These are phyloP conservation scores for Emydoidea blandingii DNA, from an alignment of 2,797 vertebrate species.

Conservation along the genomic window DNA sequence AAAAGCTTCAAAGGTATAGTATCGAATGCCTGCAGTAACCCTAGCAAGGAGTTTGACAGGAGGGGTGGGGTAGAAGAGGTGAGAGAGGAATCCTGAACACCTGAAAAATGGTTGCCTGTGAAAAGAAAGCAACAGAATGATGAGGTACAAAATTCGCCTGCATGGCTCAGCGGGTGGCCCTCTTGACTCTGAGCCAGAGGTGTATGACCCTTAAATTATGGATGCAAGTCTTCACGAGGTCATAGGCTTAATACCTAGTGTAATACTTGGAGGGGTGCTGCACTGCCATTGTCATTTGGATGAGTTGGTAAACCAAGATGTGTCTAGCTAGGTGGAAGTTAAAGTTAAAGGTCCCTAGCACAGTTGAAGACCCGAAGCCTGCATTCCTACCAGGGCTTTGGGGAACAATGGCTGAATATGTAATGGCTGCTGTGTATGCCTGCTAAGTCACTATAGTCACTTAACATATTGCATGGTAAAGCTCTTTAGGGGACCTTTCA, in stretches of 20 bases:
- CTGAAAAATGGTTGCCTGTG: not conserved
- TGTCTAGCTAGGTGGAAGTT: not conserved
- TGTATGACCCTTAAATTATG: not conserved
- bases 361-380: not conserved
- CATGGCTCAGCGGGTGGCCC: constrained; percentile 9
- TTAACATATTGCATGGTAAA: not conserved
- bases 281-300: not conserved
- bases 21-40: constrained; percentile 76
- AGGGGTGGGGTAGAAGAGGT: constrained; percentile 72
- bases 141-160: accelerated
- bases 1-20: constrained; percentile 93
- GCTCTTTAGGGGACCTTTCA: not conserved
- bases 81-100: constrained; percentile 56
- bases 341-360: not conserved
- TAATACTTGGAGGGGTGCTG: not conserved
- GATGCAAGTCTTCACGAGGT: not conserved
- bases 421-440: not conserved
- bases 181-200: not conserved
- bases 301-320: not conserved
- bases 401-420: not conserved
- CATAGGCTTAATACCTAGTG: not conserved
- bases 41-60: constrained; percentile 65
- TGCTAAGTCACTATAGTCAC: not conserved
- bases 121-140: constrained; percentile 50
- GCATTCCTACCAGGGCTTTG: not conserved